A percentile compares a stretch with the other conserved stretches of the same genome.
Evolutionary conservation across 2,888 invertebrate genomes (phyloP).

Genomic region (Drosophila yooni): DNA sequence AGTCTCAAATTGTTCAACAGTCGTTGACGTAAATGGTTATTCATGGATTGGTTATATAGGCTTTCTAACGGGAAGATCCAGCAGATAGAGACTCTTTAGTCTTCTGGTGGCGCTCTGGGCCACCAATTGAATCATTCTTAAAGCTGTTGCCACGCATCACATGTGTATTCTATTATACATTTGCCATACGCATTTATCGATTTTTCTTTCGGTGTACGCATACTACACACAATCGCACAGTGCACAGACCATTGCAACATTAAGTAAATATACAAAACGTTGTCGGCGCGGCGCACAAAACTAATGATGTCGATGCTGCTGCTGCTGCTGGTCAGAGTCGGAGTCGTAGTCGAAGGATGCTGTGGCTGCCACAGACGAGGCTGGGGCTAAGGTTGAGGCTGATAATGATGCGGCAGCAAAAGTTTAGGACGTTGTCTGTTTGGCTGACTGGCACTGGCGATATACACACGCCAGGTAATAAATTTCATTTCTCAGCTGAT

Average conservation of each 20-base stretch:
- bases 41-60: neutral
- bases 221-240: conserved; percentile 7
- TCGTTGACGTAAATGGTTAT: fast-evolving
- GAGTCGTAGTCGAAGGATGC: conserved; percentile 26
- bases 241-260: conserved; percentile 75
- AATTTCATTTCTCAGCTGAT: conserved; percentile 83
- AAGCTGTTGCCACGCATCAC: neutral
- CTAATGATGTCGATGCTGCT: conserved; percentile 79
- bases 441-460: conserved; percentile 70
- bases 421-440: conserved; percentile 67
- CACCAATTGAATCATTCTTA: neutral
- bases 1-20: neutral
- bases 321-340: conserved; percentile 40
- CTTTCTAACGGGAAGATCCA: neutral
- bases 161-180: neutral
- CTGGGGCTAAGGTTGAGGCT: conserved; percentile 62
- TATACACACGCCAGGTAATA: conserved; percentile 83
- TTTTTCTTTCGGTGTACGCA: conserved; percentile 1
- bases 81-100: neutral
- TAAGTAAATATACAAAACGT: conserved; percentile 81
- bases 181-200: neutral
- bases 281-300: conserved; percentile 82
- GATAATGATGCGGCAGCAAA: conserved; percentile 80
- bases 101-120: neutral
- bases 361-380: conserved; percentile 51